Evolutionary conservation across 2,113 vertebrate species (phyloP).

Genomic region (Carassius gibelio): DNA sequence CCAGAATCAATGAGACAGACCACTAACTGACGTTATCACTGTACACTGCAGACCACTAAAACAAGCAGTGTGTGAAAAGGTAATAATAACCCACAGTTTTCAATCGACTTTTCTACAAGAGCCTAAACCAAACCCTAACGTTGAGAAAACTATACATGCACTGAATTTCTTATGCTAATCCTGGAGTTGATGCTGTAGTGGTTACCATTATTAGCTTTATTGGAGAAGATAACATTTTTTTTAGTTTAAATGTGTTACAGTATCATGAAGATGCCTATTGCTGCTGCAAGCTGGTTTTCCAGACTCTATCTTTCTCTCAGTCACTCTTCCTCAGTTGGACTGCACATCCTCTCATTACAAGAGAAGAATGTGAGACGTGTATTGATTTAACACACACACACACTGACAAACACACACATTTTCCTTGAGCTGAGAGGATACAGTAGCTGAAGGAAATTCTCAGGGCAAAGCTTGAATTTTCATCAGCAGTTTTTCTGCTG

Average conservation of each 20-base stretch:
- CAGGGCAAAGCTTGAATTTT: conserved; percentile 35
- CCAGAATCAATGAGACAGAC: conserved; percentile 30
- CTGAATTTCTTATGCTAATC: not conserved
- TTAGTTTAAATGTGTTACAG: not conserved
- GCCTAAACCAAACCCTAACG: not conserved
- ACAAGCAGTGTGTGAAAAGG: not conserved
- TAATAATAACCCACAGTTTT: not conserved
- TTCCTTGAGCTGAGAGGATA: conserved; percentile 33
- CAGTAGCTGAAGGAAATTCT: conserved; percentile 31
- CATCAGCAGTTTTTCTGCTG: conserved; percentile 39
- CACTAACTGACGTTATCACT: conserved; percentile 15
- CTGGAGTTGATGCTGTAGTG: not conserved
- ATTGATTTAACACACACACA: conserved; percentile 50
- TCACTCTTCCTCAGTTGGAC: conserved; percentile 10
- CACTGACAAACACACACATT: conserved; percentile 10
- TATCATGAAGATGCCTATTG: conserved; percentile 6
- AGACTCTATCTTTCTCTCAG: not conserved
- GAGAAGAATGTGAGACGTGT: conserved; percentile 44
- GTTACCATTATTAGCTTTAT: conserved; percentile 3
- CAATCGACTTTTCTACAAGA: not conserved
- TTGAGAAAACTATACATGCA: not conserved
- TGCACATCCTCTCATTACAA: conserved; percentile 42
- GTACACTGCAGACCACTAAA: conserved; percentile 23
- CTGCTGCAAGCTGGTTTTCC: conserved; percentile 6
- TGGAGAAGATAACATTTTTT: not conserved